phyloP scores from a whole-genome alignment of 2,797 vertebrate genomes.

The Graptemys geographica region DNA sequence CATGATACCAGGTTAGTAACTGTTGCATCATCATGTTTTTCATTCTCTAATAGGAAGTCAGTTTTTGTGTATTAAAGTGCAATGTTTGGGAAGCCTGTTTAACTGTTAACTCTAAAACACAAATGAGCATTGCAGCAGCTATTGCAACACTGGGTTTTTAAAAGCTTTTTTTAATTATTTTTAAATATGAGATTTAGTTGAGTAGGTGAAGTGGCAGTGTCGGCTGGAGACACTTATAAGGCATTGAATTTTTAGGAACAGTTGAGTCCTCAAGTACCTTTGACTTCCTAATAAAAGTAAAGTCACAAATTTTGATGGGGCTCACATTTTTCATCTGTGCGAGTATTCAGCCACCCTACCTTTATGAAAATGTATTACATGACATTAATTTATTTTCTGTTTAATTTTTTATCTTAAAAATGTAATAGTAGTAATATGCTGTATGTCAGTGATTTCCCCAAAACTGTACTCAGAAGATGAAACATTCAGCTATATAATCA shows the following conservation, averaged over 20 bases:
- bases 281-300: conserved; percentile 1
- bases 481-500: conserved; percentile 62
- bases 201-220: background rate
- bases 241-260: background rate
- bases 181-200: background rate
- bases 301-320: conserved; percentile 7
- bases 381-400: conserved; percentile 70
- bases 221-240: background rate
- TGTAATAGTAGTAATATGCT: conserved; percentile 75
- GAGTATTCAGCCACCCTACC: conserved; percentile 48
- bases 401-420: conserved; percentile 73
- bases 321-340: conserved; percentile 24
- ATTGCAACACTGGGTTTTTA: background rate
- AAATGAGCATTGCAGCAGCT: background rate
- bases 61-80: conserved; percentile 35
- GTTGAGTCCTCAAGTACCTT: conserved; percentile 15
- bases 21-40: conserved; percentile 61
- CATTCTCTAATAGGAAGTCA: conserved; percentile 43
- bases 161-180: background rate
- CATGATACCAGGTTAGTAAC: conserved; percentile 42
- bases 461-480: conserved; percentile 66
- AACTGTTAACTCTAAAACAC: background rate
- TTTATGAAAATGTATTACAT: conserved; percentile 69
- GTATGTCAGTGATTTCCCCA: conserved; percentile 72
- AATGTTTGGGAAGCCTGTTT: conserved; percentile 36